Evolutionary conservation across 2,113 vertebrate genomes (phyloP).

Genomic region (Euleptes europaea): DNA sequence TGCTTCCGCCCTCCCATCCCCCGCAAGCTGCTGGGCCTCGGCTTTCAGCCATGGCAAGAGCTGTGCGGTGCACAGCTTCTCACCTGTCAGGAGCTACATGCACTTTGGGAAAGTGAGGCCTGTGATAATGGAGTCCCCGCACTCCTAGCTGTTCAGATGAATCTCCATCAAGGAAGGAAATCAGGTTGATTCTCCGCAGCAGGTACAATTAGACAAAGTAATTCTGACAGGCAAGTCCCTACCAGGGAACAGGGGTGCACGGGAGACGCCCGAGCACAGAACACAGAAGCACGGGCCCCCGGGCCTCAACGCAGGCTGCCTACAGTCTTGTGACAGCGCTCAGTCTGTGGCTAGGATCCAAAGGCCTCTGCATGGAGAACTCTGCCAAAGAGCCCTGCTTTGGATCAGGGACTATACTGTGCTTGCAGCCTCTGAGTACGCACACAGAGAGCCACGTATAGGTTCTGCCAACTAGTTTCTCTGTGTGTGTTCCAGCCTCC

Average conservation of each 20-base stretch:
- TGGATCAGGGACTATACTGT: neutral
- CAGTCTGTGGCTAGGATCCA: neutral
- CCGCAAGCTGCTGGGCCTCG: fast-evolving
- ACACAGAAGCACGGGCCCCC: neutral
- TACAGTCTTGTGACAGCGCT: neutral
- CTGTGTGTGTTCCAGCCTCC: neutral
- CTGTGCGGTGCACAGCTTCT: neutral
- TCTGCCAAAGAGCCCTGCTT: neutral
- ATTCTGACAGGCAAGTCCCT: fast-evolving
- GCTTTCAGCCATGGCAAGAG: neutral
- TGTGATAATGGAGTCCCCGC: neutral
- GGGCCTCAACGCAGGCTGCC: neutral
- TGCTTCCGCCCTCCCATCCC: neutral
- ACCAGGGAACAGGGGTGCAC: neutral
- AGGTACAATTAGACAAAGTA: neutral
- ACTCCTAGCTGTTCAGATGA: neutral
- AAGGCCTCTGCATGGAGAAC: neutral
- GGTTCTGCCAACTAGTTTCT: neutral
- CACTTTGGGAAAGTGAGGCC: neutral
- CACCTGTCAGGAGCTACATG: conserved; percentile 21
- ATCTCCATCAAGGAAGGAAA: neutral
- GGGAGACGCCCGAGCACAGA: neutral
- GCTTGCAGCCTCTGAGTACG: neutral
- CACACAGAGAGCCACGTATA: too few species aligned
- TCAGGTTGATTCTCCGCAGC: neutral